Conservation (phyloP, 2,797 vertebrate genomes). For the Falco rusticolus region DNA sequence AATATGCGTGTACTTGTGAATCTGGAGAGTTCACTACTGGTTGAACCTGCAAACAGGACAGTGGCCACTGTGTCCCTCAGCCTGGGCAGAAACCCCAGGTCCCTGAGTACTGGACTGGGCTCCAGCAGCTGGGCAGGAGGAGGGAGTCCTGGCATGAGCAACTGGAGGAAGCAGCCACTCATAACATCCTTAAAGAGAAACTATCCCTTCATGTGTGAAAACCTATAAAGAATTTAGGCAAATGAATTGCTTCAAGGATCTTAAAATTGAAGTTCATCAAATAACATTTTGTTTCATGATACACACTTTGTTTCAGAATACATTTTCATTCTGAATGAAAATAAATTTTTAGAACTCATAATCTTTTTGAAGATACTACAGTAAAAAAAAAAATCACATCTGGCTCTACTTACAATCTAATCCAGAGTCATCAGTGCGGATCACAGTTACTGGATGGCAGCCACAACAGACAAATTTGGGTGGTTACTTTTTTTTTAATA, state of each 20-base stretch:
- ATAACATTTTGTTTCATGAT: background rate
- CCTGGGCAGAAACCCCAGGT: background rate
- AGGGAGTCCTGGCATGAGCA: background rate
- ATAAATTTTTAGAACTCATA: background rate
- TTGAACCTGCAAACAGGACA: background rate
- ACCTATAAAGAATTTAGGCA: background rate
- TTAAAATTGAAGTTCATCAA: background rate
- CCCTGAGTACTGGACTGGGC: background rate
- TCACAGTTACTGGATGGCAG: background rate
- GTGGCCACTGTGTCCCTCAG: background rate
- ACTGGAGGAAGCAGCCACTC: background rate
- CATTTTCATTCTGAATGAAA: background rate
- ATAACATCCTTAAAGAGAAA: background rate
- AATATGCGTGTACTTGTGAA: background rate
- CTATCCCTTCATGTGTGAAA: background rate
- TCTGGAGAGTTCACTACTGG: background rate
- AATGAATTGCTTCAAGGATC: background rate
- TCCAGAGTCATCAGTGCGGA: background rate
- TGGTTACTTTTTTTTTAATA: background rate
- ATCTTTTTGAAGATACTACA: background rate
- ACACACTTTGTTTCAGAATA: background rate
- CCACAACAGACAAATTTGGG: background rate
- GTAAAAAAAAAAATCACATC: background rate
- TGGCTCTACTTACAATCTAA: background rate
- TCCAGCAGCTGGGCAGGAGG: accelerated